Percentiles rank a stretch among this genome's conserved stretches.
phyloP scores from a whole-genome alignment of 2,113 vertebrate genomes.

The Theropithecus gelada region DNA sequence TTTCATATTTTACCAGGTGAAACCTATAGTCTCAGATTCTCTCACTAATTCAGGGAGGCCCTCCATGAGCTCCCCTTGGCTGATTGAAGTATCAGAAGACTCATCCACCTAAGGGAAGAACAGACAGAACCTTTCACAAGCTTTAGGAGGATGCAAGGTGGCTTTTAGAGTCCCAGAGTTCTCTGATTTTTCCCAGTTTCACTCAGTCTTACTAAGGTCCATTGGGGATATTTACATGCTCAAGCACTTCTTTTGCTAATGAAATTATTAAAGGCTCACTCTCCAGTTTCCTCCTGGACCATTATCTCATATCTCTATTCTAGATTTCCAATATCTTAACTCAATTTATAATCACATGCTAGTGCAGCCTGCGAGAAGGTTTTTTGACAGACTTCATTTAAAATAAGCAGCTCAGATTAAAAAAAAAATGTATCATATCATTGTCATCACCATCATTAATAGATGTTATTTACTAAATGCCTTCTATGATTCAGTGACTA shows the following conservation, averaged over 20 bases:
- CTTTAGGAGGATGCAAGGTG: background rate
- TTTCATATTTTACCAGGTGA: background rate
- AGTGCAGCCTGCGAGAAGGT: background rate
- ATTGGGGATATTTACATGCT: background rate
- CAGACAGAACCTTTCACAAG: background rate
- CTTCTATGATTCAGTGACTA: background rate
- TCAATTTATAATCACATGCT: background rate
- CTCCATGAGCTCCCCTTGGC: background rate
- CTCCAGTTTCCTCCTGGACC: background rate
- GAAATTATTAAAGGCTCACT: background rate
- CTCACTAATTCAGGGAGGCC: background rate
- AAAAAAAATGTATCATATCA: background rate
- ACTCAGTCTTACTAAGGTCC: background rate
- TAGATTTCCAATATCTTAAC: slow-evolving; percentile 13
- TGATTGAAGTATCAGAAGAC: background rate
- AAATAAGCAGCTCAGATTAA: slow-evolving; percentile 4
- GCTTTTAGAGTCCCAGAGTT: background rate
- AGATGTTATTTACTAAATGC: slow-evolving; percentile 13
- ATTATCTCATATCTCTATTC: background rate
- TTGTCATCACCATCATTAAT: slow-evolving; percentile 15
- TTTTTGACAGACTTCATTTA: slow-evolving; percentile 44
- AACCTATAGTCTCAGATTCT: background rate
- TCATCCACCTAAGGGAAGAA: background rate
- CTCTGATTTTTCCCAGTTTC: background rate
- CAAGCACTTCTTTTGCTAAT: background rate